A percentile compares a stretch with the other conserved stretches of the same genome.
These are phyloP conservation scores for Isotomurus palustris DNA, from an alignment of 2,888 invertebrate species.

Conservation along the genomic window DNA sequence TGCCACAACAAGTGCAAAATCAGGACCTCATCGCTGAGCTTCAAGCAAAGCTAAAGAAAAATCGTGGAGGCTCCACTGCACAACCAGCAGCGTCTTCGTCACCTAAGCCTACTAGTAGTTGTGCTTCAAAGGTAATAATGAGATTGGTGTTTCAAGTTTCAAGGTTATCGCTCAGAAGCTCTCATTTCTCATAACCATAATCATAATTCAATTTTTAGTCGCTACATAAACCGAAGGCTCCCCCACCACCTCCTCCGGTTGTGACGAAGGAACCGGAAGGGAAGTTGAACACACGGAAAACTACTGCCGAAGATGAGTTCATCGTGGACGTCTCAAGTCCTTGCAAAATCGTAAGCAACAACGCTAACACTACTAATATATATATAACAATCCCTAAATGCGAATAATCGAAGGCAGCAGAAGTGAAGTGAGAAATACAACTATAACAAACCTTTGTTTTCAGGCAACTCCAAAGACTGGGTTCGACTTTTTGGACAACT, in stretches of 20 bases:
- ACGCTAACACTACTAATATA: too few relatives aligned
- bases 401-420: not conserved
- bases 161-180: not conserved
- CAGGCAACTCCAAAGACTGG: slow-evolving; percentile 45
- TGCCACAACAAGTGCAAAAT: slow-evolving; percentile 44
- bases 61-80: slow-evolving; percentile 12
- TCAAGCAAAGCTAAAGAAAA: slow-evolving; percentile 42
- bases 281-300: too few relatives aligned
- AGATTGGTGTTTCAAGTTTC: not conserved
- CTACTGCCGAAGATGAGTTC: slow-evolving; percentile 34
- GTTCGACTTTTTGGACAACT: slow-evolving; percentile 45
- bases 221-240: slow-evolving; percentile 40
- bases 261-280: slow-evolving; percentile 3
- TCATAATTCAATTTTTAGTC: not conserved
- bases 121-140: too few relatives aligned
- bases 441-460: too few relatives aligned
- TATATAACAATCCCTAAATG: too few relatives aligned
- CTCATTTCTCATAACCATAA: not conserved
- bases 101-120: too few relatives aligned
- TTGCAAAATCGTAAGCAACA: slow-evolving; percentile 45
- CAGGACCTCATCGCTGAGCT: slow-evolving; percentile 43
- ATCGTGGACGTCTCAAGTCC: slow-evolving; percentile 45
- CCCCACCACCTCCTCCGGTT: slow-evolving; percentile 44
- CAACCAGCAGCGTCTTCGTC: too few relatives aligned
- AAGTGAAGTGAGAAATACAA: too few relatives aligned